Evolutionary conservation across 2,888 invertebrate species (phyloP).

Genomic region (Crematogaster levior): DNA sequence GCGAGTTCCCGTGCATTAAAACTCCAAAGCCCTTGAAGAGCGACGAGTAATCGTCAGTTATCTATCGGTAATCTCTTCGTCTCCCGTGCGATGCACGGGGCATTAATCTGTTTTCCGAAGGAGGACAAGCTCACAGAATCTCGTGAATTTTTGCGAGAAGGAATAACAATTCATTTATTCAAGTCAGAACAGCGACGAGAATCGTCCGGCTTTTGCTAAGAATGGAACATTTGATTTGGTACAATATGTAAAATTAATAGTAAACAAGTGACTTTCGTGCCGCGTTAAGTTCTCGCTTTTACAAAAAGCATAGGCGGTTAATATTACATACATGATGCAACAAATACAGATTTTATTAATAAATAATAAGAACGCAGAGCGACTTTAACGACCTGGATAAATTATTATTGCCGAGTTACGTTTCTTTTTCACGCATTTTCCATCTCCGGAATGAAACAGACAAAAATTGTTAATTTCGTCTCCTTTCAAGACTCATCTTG

Average conservation of each 20-base stretch:
- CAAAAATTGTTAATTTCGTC: not conserved
- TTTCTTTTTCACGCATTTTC: not conserved
- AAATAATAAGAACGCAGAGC: slow-evolving; percentile 4
- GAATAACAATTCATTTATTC: slow-evolving; percentile 3
- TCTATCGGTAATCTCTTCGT: not conserved
- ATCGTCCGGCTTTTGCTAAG: not conserved
- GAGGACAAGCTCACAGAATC: not conserved
- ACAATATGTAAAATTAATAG: not conserved
- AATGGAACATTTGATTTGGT: not conserved
- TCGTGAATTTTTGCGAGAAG: not conserved
- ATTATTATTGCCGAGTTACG: not conserved
- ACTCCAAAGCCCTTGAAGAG: not conserved
- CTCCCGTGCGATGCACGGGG: not conserved
- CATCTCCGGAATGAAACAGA: not conserved
- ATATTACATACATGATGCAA: not conserved
- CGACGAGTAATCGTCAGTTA: not conserved
- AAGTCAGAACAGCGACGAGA: not conserved
- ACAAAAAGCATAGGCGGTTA: not conserved
- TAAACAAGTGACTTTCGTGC: not conserved
- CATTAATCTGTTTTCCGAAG: not conserved
- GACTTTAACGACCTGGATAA: not conserved
- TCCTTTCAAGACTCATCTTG: too few relatives aligned
- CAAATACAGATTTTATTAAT: not conserved
- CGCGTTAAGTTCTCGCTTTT: not conserved
- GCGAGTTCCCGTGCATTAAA: not conserved